phyloP scores from a whole-genome alignment of 2,888 invertebrate species.

The Esperia sulphurella region DNA sequence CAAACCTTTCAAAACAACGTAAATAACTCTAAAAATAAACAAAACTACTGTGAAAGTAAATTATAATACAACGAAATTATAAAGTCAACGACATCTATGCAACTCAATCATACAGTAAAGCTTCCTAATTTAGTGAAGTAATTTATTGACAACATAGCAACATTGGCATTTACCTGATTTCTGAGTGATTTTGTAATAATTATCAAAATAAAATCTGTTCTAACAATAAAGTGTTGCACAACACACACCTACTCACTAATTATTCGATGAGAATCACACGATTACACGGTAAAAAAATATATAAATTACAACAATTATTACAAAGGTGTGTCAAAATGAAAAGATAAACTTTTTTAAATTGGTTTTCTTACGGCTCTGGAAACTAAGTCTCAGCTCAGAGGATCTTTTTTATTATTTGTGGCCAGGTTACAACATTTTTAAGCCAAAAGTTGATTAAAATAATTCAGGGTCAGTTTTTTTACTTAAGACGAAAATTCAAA shows the following conservation, averaged over 20 bases:
- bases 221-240: conserved; percentile 11
- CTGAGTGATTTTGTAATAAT: conserved; percentile 4
- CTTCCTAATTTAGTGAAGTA: conserved; percentile 16
- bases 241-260: conserved; percentile 14
- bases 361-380: too few species aligned
- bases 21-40: conserved; percentile 18
- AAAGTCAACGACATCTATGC: background rate
- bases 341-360: too few species aligned
- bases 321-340: conserved; percentile 30
- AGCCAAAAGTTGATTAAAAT: too few species aligned
- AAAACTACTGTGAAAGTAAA: conserved; percentile 13
- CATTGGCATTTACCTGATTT: conserved; percentile 25
- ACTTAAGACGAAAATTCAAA: too few species aligned
- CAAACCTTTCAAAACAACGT: background rate
- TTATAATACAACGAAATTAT: conserved; percentile 7
- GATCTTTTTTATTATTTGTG: too few species aligned
- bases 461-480: too few species aligned
- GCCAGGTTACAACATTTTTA: too few species aligned
- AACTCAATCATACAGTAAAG: background rate
- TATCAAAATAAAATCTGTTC: background rate
- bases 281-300: conserved; percentile 7
- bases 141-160: conserved; percentile 24
- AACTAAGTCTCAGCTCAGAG: too few species aligned
- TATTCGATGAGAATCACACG: conserved; percentile 10
- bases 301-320: conserved; percentile 9